These are phyloP conservation scores for Drosophila nasuta DNA, from an alignment of 1,140 invertebrate genomes.

Conservation along the genomic window DNA sequence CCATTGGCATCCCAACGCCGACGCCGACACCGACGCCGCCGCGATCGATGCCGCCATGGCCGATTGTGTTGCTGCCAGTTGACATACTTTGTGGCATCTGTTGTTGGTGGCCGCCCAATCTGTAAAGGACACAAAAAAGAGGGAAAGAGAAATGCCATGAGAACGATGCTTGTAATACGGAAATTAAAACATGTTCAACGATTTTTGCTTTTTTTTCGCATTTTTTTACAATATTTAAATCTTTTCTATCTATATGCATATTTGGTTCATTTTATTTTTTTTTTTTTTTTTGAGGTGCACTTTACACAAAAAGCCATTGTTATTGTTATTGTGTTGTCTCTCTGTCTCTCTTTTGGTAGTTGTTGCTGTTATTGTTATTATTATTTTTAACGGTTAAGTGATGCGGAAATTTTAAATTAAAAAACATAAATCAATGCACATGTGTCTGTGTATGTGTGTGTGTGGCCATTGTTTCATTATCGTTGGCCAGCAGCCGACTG, in stretches of 20 bases:
- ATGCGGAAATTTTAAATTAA: slow-evolving; percentile 85
- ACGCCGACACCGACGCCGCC: slow-evolving; percentile 59
- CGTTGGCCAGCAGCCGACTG: slow-evolving; percentile 50
- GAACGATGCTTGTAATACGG: slow-evolving; percentile 70
- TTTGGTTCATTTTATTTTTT: not conserved
- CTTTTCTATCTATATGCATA: slow-evolving; percentile 29
- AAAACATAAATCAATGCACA: slow-evolving; percentile 84
- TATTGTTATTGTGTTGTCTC: slow-evolving; percentile 52
- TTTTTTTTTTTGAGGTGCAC: slow-evolving; percentile 3
- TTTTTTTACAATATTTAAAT: slow-evolving; percentile 83
- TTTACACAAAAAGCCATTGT: slow-evolving; percentile 54
- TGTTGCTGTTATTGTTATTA: slow-evolving; percentile 64
- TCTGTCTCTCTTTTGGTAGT: slow-evolving; percentile 25
- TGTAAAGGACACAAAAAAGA: slow-evolving; percentile 35
- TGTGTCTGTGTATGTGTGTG: slow-evolving; percentile 34
- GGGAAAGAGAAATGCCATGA: too few species aligned
- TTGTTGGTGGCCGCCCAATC: slow-evolving; percentile 82
- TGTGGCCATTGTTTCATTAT: too few species aligned
- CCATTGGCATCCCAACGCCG: slow-evolving; percentile 74
- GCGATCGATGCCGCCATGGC: slow-evolving; percentile 80
- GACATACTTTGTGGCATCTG: slow-evolving; percentile 85
- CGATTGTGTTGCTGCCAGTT: slow-evolving; percentile 84
- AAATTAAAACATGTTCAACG: slow-evolving; percentile 79
- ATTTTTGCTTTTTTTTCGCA: slow-evolving; percentile 42
- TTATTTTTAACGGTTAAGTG: slow-evolving; percentile 84